phyloP scores from a whole-genome alignment of 2,113 vertebrate genomes.

The Nothocercus nigrocapillus region DNA sequence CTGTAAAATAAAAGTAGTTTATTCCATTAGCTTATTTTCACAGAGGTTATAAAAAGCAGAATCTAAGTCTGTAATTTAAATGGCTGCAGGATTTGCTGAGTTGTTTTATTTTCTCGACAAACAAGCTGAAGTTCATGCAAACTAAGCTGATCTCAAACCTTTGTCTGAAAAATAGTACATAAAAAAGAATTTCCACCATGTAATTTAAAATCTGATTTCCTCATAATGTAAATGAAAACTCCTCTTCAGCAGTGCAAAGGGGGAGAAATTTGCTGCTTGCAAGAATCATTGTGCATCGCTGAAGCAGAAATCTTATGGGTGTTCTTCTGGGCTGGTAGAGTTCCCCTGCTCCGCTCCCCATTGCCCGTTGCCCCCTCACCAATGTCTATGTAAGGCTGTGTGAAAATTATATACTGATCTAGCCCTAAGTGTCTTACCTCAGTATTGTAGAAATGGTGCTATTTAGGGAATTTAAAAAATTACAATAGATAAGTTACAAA shows the following conservation, averaged over 20 bases:
- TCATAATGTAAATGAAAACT: not conserved
- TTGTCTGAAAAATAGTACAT: not conserved
- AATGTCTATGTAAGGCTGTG: not conserved
- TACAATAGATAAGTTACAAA: not conserved
- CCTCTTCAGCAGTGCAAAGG: not conserved
- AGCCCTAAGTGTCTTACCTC: not conserved
- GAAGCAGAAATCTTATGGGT: not conserved
- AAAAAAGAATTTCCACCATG: not conserved
- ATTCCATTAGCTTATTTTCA: conserved; percentile 58
- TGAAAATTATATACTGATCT: not conserved
- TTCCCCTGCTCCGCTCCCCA: not conserved
- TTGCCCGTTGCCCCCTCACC: not conserved
- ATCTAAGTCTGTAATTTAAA: conserved; percentile 53
- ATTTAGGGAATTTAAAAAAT: not conserved
- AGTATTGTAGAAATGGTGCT: not conserved
- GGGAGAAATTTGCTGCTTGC: not conserved
- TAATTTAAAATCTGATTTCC: not conserved
- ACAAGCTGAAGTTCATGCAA: not conserved
- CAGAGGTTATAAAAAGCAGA: conserved; percentile 51
- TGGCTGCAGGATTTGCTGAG: not conserved
- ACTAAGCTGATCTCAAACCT: conserved; percentile 23
- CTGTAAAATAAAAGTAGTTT: conserved; percentile 61
- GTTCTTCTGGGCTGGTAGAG: not conserved
- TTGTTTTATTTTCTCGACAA: conserved; percentile 26
- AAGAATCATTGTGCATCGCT: not conserved